Base-by-base conservation (phyloP, 2,113 vertebrate species). In the Chionis minor region DNA sequence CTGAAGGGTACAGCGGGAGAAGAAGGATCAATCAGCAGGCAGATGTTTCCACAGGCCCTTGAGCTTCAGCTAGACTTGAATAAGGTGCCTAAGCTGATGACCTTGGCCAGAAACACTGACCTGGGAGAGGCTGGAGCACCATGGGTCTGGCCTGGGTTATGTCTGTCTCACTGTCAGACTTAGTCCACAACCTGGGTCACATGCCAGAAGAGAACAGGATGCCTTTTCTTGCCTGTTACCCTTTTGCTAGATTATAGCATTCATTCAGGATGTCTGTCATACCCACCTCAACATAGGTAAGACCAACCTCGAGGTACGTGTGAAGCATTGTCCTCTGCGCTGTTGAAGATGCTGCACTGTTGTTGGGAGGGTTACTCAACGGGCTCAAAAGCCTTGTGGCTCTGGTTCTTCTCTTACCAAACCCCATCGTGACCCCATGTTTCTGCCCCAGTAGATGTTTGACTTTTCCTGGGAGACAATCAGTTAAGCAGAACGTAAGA, bases 271-370 rank as follows among this genome's bases (percentile, higher is more conserved):
- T 26, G 15, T 23, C 51, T 72, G 2, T 42, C 33, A 63, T 49
- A 30, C 61, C 20, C 17, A 56, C 42, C 28, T 16, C 23, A n/a
- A 24, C 47, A 10, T 2, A 8, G 59, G 59, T 15, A 45, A 45
- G 78, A 75, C n/a, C 44, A 65, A 4, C 59, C 35, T 35, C 0
- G 0, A 21, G 40, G 18, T 40, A 5, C 0, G 1, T 5, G 1
- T 12, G 35, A 28, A 33, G 32, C 26, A 8, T 6, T 70, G 77
- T 49, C 27, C 28, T 71, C 27, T 52, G 52, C 33, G 27, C 59
- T 35, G 28, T 8, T 82, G 55, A 54, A 75, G 61, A 32, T 55
- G 27, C 67, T 66, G 11, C 28, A 26, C 35, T 44, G 2, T 49
- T 70, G 73, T 42, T 33, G 47, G 10, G 33, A 44, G 51, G 58